Evolutionary conservation across 2,888 invertebrate genomes (phyloP), one percentile per base, ranked within the genome.

Genomic region (Ashinkailepas kermadecensis): DNA sequence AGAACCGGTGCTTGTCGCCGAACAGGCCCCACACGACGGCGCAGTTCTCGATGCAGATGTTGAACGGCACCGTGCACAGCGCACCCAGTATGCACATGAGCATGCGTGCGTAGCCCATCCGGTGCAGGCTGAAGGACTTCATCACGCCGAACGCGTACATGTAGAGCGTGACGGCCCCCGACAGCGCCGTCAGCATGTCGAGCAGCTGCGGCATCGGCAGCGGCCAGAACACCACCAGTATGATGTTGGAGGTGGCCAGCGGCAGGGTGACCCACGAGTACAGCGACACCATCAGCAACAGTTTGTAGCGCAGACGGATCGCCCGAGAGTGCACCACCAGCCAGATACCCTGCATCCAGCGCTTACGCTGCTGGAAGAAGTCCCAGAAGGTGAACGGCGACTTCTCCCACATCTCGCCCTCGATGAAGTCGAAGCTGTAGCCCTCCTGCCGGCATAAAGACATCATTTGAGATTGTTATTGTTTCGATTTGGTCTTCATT

Each of bases 331-430:
- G 95, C 80, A 95, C 95, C 54, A 95, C 95, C 83, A 96, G 89
- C 54, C 95, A 90, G 85, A 96, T 95, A 86, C 95, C 96, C 85
- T 90, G 90, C 81, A 98, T 91, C 98, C 98, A 98, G 81, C 98
- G 91, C 87, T 98, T 98, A 82, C 98, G 91, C 87, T 98, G 98
- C 87, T 97, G 97, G 85, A 98, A 91, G 86, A 98, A 96, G 88
- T 98, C 98, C 91, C 94, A 93, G 62, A 98, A 88, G 3, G 95
- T 95, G 87, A 98, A 98, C 7, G 98, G 97, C 11, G 96, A 96
- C 87, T 98, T 97, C 87, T 98, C 98, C 93, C 97, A 97, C 97
- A 98, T 97, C 89, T 98, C 98, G 80, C 98, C 97, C 87, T 98
- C 97, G 84, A 98, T 92, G 88, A 97, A 98, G 87, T 96, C 95